Percentiles rank a stretch among this genome's conserved stretches.
Evolutionary conservation across 2,797 vertebrate species (phyloP).

Genomic region (Thaleichthys pacificus): DNA sequence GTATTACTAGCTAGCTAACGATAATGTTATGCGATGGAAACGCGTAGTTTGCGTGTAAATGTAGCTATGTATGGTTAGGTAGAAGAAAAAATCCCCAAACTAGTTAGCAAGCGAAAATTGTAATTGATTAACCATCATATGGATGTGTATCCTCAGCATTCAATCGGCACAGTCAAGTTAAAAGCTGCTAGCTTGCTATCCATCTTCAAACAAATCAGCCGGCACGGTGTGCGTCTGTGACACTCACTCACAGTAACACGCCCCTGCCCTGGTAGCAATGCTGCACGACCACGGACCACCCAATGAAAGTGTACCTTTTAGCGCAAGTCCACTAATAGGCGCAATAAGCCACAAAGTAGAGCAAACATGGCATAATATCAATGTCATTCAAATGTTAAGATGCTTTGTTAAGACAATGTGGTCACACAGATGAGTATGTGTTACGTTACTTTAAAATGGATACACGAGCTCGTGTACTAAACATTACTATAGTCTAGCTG

Average conservation of each 20-base stretch:
- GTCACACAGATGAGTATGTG: neutral
- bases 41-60: no score
- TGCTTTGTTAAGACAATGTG: no score
- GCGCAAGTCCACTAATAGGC: constrained; percentile 15
- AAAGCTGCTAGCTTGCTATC: neutral
- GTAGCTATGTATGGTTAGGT: no score
- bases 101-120: no score
- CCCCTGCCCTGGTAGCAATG: constrained; percentile 63
- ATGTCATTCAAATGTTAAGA: no score
- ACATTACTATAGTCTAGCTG: no score
- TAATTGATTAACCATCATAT: neutral
- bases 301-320: constrained; percentile 62
- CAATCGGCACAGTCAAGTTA: neutral
- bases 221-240: neutral
- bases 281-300: constrained; percentile 37
- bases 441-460: no score
- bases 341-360: constrained; percentile 13
- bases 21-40: neutral
- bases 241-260: constrained; percentile 45
- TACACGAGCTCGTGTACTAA: no score
- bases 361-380: neutral
- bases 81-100: neutral
- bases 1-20: no score
- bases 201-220: neutral
- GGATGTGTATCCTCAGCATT: neutral